phyloP scores from a whole-genome alignment of 2,888 invertebrate species.

The Lasioglossum lativentre region DNA sequence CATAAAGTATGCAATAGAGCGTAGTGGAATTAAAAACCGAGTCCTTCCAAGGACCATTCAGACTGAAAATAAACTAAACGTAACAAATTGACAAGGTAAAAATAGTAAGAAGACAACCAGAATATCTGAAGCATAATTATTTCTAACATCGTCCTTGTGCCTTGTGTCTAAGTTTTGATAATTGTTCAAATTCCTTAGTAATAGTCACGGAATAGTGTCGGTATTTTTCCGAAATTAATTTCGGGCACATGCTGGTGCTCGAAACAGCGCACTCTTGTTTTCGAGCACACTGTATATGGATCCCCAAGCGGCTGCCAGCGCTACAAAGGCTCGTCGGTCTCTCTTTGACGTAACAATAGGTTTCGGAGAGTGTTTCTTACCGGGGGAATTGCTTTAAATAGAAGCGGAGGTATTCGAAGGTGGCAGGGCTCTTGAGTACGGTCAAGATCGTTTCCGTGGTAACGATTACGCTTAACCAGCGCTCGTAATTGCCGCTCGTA shows the following conservation, averaged over 20 bases:
- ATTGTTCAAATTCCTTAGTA: not conserved
- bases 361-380: slow-evolving; percentile 27
- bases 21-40: no score
- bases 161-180: not conserved
- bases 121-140: not conserved
- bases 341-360: slow-evolving; percentile 15
- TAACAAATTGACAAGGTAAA: no score
- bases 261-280: not conserved
- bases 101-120: no score
- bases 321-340: not conserved
- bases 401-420: slow-evolving; percentile 25
- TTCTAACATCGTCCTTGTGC: not conserved
- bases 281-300: slow-evolving; percentile 19
- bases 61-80: no score
- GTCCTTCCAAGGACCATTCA: not conserved
- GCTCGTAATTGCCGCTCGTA: slow-evolving; percentile 45
- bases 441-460: slow-evolving; percentile 59
- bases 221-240: not conserved
- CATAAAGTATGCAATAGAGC: not conserved
- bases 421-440: slow-evolving; percentile 47
- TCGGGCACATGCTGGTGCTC: not conserved
- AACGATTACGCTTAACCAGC: slow-evolving; percentile 59
- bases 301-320: slow-evolving; percentile 29
- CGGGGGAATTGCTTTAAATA: slow-evolving; percentile 42
- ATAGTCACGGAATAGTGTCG: not conserved